Evolutionary conservation across 2,113 vertebrate species (phyloP).

Genomic region (Heptranchias perlo): DNA sequence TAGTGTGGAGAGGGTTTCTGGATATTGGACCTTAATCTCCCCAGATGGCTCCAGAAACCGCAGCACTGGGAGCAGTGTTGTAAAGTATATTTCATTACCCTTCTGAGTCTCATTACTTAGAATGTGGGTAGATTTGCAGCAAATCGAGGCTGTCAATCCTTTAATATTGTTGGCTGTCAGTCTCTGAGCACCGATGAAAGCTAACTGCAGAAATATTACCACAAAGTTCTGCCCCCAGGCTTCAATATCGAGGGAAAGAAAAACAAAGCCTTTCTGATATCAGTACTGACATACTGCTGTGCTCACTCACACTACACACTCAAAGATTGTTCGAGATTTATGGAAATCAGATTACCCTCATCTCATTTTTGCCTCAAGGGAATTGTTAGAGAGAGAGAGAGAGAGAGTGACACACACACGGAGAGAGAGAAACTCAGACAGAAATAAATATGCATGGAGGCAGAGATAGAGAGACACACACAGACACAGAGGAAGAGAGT

Average conservation of each 20-base stretch:
- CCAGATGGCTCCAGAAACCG: no score
- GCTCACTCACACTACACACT: neutral
- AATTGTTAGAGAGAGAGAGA: neutral
- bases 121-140: neutral
- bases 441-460: neutral
- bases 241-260: neutral
- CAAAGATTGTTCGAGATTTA: conserved; percentile 10
- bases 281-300: neutral
- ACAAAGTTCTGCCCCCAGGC: neutral
- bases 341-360: neutral
- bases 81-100: neutral
- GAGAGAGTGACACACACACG: no score
- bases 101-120: neutral
- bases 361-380: no score
- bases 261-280: neutral
- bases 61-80: neutral
- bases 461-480: neutral
- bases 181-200: neutral
- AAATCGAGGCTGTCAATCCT: neutral
- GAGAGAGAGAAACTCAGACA: neutral
- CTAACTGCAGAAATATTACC: neutral
- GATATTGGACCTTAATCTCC: neutral
- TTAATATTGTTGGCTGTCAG: neutral
- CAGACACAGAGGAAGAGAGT: neutral
- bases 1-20: neutral